Evolutionary conservation across 2,113 vertebrate species (phyloP).

Genomic region (Dendrocopos noguchii): DNA sequence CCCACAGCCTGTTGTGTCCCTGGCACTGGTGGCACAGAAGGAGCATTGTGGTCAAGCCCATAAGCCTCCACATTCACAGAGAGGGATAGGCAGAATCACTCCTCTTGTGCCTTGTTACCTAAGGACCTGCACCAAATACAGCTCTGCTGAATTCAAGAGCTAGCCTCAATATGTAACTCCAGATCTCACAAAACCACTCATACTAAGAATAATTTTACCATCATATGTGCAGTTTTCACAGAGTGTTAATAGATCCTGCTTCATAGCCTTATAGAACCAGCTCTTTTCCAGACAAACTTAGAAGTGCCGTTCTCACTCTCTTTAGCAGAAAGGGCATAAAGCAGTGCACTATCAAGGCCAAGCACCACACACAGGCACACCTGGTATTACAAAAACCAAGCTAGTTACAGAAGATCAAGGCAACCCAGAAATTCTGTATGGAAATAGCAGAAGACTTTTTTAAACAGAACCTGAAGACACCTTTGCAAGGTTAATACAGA

Average conservation of each 20-base stretch:
- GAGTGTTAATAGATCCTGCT: not conserved
- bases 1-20: not conserved
- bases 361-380: not conserved
- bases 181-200: not conserved
- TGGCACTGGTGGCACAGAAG: fast-evolving
- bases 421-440: not conserved
- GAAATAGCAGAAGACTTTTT: conserved; percentile 5
- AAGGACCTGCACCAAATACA: conserved; percentile 1
- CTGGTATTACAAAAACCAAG: not conserved
- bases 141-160: not conserved
- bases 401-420: not conserved
- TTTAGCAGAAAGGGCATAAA: not conserved
- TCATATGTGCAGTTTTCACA: not conserved
- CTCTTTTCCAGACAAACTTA: conserved; percentile 11
- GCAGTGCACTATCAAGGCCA: not conserved
- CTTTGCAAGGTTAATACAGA: not conserved
- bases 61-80: not conserved
- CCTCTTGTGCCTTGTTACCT: not conserved
- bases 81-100: not conserved
- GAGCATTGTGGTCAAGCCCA: fast-evolving
- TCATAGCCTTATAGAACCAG: not conserved
- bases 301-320: not conserved
- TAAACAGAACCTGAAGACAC: not conserved
- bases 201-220: conserved; percentile 37
- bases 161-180: not conserved